Percentiles rank a stretch among this genome's conserved stretches.
Evolutionary conservation across 1,140 invertebrate species (phyloP).

Genomic region (Bombus confusus): DNA sequence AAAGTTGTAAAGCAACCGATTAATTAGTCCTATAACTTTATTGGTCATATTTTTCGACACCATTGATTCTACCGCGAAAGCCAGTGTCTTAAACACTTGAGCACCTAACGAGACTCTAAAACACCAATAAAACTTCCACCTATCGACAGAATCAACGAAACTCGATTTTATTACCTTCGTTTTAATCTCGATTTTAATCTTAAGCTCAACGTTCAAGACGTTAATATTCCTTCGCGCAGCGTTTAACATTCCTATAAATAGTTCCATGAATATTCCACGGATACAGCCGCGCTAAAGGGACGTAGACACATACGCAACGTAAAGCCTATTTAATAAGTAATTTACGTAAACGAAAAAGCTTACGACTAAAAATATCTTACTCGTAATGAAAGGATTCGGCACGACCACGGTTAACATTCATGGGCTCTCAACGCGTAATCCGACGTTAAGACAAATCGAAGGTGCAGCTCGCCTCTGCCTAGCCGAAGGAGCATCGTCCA

Average conservation of each 20-base stretch:
- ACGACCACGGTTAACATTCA: too few relatives aligned
- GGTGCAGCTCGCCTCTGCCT: background rate
- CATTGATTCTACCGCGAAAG: background rate
- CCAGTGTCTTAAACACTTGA: background rate
- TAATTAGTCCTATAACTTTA: conserved; percentile 3
- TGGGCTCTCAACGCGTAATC: too few relatives aligned
- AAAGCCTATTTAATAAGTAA: too few relatives aligned
- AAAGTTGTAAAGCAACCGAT: conserved; percentile 10
- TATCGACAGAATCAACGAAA: background rate
- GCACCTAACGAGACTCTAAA: background rate
- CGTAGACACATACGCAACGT: too few relatives aligned
- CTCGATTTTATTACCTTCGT: background rate
- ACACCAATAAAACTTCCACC: background rate
- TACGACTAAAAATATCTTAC: too few relatives aligned
- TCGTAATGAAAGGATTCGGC: too few relatives aligned
- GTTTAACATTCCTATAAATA: too few relatives aligned
- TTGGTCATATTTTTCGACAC: background rate
- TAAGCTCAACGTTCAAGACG: background rate
- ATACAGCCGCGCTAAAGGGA: background rate
- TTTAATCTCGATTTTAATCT: background rate
- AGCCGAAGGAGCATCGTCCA: background rate
- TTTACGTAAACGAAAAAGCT: too few relatives aligned
- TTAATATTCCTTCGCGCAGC: background rate
- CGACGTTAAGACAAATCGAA: too few relatives aligned
- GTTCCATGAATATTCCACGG: background rate